Evolutionary conservation across 2,888 invertebrate genomes (phyloP).

Genomic region (Oasisia sp.): DNA sequence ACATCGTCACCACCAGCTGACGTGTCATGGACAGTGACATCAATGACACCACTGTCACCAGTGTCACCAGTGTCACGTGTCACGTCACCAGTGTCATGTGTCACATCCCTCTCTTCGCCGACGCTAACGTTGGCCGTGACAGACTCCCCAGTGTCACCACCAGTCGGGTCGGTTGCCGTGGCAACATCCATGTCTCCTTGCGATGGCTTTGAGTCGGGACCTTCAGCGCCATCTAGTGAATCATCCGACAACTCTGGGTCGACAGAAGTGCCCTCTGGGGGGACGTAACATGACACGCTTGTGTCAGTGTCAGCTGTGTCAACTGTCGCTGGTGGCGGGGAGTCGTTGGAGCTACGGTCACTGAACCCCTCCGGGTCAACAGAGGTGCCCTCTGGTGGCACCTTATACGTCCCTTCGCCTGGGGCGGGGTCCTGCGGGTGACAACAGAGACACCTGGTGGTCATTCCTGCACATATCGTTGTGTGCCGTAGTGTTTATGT

Average conservation of each 20-base stretch:
- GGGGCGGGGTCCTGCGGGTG: neutral
- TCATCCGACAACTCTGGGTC: neutral
- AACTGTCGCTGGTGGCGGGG: neutral
- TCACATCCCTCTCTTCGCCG: too few species aligned
- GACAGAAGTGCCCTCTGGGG: neutral
- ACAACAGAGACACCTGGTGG: neutral
- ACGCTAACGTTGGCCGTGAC: neutral
- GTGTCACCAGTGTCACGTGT: neutral
- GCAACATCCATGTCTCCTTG: neutral
- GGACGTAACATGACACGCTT: neutral
- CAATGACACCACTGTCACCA: neutral
- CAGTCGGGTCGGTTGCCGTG: neutral
- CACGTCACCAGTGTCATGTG: neutral
- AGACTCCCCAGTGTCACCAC: neutral
- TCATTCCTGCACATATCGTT: neutral
- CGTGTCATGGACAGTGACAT: neutral
- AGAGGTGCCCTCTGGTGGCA: neutral
- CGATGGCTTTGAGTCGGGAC: neutral
- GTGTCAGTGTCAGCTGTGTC: neutral
- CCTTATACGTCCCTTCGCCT: neutral
- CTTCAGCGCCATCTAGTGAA: slow-evolving; percentile 6
- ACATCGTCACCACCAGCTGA: neutral
- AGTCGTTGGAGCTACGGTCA: neutral
- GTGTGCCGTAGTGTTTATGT: neutral
- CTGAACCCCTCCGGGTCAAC: neutral